These are phyloP conservation scores for pig (Sus scrofa) DNA, from an alignment of 2,113 vertebrate species.

Conservation along the genomic window DNA sequence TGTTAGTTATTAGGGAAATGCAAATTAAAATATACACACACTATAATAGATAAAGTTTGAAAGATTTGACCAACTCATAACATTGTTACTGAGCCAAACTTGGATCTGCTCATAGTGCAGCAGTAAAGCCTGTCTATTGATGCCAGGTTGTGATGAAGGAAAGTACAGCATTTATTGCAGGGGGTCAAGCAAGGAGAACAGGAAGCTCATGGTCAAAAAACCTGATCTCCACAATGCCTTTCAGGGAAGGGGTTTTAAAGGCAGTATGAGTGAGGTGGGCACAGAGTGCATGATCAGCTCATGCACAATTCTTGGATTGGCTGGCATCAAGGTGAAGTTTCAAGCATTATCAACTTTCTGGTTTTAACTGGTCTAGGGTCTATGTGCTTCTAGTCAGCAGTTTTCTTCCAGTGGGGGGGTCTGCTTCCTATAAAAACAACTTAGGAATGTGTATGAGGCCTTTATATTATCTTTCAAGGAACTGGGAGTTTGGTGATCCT, in stretches of 20 bases:
- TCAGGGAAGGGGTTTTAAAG: not conserved
- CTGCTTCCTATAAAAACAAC: not conserved
- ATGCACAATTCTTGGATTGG: not conserved
- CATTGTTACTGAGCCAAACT: not conserved
- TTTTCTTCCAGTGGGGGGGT: not conserved
- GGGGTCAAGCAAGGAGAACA: not conserved
- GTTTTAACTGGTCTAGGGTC: not conserved
- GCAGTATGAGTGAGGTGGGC: not conserved
- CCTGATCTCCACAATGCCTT: not conserved
- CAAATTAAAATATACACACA: not conserved
- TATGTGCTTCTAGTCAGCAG: not conserved
- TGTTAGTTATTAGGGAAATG: not conserved
- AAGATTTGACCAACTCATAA: not conserved
- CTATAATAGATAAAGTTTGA: not conserved
- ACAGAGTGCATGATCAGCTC: not conserved
- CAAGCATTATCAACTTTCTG: not conserved
- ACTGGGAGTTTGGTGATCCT: not conserved
- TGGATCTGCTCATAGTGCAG: not conserved
- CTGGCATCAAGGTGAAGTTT: not conserved
- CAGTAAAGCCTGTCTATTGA: not conserved
- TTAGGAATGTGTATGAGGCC: not conserved
- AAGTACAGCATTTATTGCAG: not conserved
- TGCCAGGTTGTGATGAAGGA: not conserved
- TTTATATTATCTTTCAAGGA: not conserved
- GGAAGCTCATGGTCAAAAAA: not conserved